These are phyloP conservation scores for Zaprionus taronus DNA, from an alignment of 1,140 invertebrate genomes.

Conservation along the genomic window DNA sequence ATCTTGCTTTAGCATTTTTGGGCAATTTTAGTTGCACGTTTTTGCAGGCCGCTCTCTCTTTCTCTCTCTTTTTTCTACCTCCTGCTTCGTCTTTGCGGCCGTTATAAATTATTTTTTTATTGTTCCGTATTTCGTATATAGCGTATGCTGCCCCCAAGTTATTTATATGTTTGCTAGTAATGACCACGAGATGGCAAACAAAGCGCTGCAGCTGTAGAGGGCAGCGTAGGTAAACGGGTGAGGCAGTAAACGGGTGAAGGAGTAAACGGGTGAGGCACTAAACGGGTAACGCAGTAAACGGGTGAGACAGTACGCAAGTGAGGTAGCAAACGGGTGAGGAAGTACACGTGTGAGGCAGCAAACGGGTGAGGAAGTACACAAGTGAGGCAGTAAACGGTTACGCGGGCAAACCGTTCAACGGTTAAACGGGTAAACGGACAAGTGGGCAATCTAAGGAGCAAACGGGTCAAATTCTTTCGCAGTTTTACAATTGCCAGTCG, in stretches of 20 bases:
- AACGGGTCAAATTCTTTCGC: slow-evolving; percentile 12
- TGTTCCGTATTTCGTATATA: slow-evolving; percentile 36
- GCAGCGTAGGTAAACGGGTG: slow-evolving; percentile 41
- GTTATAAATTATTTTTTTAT: slow-evolving; percentile 82
- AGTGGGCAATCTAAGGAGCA: background rate
- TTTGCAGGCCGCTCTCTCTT: background rate
- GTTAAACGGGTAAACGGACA: background rate
- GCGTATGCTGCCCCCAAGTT: slow-evolving; percentile 54
- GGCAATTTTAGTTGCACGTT: slow-evolving; percentile 44
- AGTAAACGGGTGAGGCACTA: too few relatives aligned
- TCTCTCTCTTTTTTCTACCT: slow-evolving; percentile 9
- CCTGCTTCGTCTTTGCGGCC: slow-evolving; percentile 28
- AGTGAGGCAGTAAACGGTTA: too few relatives aligned
- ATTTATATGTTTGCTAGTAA: slow-evolving; percentile 64
- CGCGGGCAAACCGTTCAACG: too few relatives aligned
- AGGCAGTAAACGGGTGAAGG: slow-evolving; percentile 22
- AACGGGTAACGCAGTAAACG: too few relatives aligned
- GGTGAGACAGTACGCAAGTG: too few relatives aligned
- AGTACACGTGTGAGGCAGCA: too few relatives aligned
- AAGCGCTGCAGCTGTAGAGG: slow-evolving; percentile 15
- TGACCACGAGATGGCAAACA: slow-evolving; percentile 27
- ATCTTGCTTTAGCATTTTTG: slow-evolving; percentile 82
- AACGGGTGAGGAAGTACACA: too few relatives aligned
- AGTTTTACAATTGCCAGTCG: slow-evolving; percentile 15
- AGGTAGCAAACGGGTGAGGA: too few relatives aligned